Percentiles rank a stretch among this genome's conserved stretches.
These are phyloP conservation scores for Ramphastos sulfuratus DNA, from an alignment of 2,113 vertebrate genomes.

Conservation along the genomic window DNA sequence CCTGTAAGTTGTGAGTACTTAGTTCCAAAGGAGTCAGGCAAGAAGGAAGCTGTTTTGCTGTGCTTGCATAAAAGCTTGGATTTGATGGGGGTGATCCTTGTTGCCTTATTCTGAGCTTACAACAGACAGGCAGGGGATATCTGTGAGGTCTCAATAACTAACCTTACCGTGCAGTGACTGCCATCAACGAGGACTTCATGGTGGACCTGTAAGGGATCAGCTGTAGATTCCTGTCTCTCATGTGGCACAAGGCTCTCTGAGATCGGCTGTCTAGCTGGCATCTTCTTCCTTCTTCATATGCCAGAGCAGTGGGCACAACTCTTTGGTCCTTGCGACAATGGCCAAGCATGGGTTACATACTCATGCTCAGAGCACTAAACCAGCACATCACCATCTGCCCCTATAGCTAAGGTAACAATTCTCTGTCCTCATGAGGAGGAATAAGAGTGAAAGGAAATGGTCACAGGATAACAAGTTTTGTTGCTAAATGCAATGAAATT, in stretches of 20 bases:
- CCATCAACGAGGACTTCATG: neutral
- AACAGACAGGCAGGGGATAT: neutral
- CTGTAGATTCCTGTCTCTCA: neutral
- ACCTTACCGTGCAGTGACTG: neutral
- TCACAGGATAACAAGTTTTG: neutral
- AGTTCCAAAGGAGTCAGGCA: neutral
- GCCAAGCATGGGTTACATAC: neutral
- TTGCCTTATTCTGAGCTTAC: neutral
- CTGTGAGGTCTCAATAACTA: neutral
- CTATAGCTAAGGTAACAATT: neutral
- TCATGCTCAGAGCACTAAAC: neutral
- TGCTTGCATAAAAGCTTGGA: neutral
- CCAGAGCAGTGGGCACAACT: neutral
- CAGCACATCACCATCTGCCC: neutral
- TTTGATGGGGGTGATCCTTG: neutral
- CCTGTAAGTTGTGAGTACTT: neutral
- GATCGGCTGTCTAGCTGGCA: neutral
- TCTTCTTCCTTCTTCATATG: neutral
- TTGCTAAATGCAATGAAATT: neutral
- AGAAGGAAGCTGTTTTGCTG: neutral
- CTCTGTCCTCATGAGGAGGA: neutral
- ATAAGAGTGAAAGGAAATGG: neutral
- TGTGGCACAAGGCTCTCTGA: neutral
- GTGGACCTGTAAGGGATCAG: fast-evolving
- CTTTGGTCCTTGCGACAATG: neutral